Evolutionary conservation across 2,797 vertebrate species (phyloP), one percentile per base, ranked within the genome.

Genomic region (Diplodus puntazzo): DNA sequence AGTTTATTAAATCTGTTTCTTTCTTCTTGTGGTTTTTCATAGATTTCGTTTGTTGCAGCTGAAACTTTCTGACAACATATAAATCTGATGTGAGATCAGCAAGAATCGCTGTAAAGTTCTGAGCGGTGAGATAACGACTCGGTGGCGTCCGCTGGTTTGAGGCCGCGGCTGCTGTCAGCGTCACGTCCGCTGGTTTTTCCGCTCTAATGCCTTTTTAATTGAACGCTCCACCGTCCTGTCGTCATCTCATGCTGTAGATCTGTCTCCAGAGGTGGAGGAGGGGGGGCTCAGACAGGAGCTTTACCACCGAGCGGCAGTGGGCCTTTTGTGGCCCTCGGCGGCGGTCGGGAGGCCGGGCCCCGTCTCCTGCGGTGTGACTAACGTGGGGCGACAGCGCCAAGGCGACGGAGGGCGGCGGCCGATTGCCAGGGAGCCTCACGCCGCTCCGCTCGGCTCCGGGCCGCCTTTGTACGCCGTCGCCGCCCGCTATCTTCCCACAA

Each of bases 311-410:
- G 75, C 60, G 57, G 80, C 81, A 73, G 70, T 60, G 71, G 84
- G 81, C 60, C 90, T 72, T 88, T 92, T 90, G 88, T 89, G 89
- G 86, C 79, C 69, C 83, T 76, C 63, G 21, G 79, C 65, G 43
- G 85, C 66, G 54, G 79, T 68, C 82, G 52, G 72, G 76, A 79
- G 84, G 85, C 82, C 73, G 71, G 83, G 79, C 74, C 80, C 80
- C 79, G n/a, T 94, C 92, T 95, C 92, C 89, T 69, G 81, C 59
- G 70, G 92, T 88, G 94, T 95, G 94, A 95, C 95, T 95, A 95
- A 95, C 89, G 75, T 52, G 80, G 82, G 84, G 77, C 84, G 93
- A 94, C 94, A 93, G 93, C 71, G 85, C 94, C 93, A 93, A 93
- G 88, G 84, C 75, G 81, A 80, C 58, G 30, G 77, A 88, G 87